Evolutionary conservation across 2,113 vertebrate genomes (phyloP), one percentile per base, ranked within the genome.

Genomic region (Cinclus cinclus): DNA sequence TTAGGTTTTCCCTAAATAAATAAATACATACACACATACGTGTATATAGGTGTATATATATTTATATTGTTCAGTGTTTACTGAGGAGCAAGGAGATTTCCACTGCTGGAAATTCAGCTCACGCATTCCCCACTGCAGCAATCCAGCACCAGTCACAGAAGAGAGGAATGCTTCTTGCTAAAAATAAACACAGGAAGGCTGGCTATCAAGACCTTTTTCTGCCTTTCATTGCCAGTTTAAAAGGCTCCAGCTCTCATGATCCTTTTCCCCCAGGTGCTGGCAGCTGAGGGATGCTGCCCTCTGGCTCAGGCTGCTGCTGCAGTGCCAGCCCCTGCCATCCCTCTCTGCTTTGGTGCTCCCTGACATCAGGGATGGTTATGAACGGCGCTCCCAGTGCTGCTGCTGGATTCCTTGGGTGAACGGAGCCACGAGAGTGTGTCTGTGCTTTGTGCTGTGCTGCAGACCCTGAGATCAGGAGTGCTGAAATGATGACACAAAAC

Each of bases 281-380:
- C 77, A 55, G 76, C 18, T 4, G 73, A 41, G 56, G 25, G 83
- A 56, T 47, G 87, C 58, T 52, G 63, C 44, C 16, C 37, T 31
- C 12, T 3, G 4, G 24, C 56, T 64, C 28, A 2, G 46, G 7
- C 4, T 2, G 0, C 42, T 10, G 7, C 41, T 3, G 3, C 0
- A 1, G 8, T 21, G 12, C 46, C 70, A 14, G 33, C 30, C 42
- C 21, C 30, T 39, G 33, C 25, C 50, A 6, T 22, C 44, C 35
- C 44, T 19, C 30, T 9, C 1, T 0, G 31, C 39, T 27, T 3
- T 3, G 3, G 19, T 16, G 50, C 11, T 62, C 50, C 69, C 69
- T 1, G 6, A 0, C 10, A 2, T 2, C 0, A 0, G 1, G 11
- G 18, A 11, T 15, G 79, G 87, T 11, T 23, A 0, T 1, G 2